A percentile compares a stretch with the other conserved stretches of the same genome.
Conservation (phyloP, 2,113 vertebrate genomes). For the Urocolius indicus region DNA sequence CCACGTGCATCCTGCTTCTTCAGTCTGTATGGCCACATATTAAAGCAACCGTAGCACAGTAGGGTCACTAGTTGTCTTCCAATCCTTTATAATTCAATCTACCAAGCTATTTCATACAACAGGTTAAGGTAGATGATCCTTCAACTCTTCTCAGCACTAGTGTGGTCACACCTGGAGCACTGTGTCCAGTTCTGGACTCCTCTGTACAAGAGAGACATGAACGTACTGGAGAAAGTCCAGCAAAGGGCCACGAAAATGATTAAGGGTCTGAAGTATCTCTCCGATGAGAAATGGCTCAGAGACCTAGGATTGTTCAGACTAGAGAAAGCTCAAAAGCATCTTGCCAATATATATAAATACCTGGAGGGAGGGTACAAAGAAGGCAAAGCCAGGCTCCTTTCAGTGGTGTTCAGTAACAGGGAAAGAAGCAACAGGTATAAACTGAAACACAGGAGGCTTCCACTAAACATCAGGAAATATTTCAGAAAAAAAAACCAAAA, state of each 20-base stretch:
- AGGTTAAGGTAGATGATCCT: background rate
- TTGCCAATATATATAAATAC: background rate
- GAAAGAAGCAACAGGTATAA: background rate
- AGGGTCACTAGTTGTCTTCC: background rate
- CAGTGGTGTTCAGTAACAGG: background rate
- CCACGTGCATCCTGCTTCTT: background rate
- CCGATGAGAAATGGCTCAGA: background rate
- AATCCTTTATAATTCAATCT: background rate
- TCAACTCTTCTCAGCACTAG: background rate
- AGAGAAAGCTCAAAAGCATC: background rate
- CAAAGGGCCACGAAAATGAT: background rate
- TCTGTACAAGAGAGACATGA: background rate
- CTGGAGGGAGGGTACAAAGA: background rate
- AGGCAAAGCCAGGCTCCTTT: background rate
- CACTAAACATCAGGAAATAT: background rate
- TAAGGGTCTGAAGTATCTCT: background rate
- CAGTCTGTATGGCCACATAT: too few relatives aligned
- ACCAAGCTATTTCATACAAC: background rate
- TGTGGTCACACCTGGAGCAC: background rate
- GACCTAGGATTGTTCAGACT: background rate
- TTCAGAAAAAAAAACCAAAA: too few relatives aligned
- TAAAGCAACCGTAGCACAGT: background rate
- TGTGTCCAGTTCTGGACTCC: background rate
- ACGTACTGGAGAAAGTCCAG: background rate
- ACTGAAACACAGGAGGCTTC: background rate